Percentiles rank a stretch among this genome's conserved stretches.
These are phyloP conservation scores for Silvanus unidentatus DNA, from an alignment of 2,888 invertebrate genomes.

Conservation along the genomic window DNA sequence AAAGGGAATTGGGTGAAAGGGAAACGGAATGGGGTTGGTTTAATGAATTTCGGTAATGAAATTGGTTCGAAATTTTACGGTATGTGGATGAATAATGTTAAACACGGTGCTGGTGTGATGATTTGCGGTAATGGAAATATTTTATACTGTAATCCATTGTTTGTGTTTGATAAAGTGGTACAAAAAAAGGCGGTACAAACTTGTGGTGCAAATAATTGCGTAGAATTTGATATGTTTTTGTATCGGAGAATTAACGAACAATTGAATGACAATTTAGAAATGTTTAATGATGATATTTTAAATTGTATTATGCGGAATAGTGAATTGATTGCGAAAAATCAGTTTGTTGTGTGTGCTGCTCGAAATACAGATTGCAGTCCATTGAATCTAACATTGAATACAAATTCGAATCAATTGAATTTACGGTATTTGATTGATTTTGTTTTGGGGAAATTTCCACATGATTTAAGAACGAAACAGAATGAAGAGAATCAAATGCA, in stretches of 20 bases:
- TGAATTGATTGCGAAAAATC: no score
- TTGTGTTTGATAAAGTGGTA: slow-evolving; percentile 49
- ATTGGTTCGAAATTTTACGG: slow-evolving; percentile 54
- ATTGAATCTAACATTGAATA: no score
- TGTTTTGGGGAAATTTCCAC: no score
- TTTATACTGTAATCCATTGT: slow-evolving; percentile 49
- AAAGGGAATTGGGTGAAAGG: slow-evolving; percentile 55
- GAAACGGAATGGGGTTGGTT: slow-evolving; percentile 50
- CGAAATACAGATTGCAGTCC: no score
- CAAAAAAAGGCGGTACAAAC: slow-evolving; percentile 20
- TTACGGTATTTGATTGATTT: no score
- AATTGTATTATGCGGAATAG: no score
- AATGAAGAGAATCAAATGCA: slow-evolving; percentile 48
- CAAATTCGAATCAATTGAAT: slow-evolving; percentile 12
- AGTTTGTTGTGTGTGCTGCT: no score
- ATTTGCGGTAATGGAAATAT: slow-evolving; percentile 54
- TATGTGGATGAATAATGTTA: slow-evolving; percentile 51
- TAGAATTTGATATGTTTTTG: slow-evolving; percentile 1
- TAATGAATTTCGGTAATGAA: slow-evolving; percentile 48
- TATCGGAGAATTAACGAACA: slow-evolving; percentile 10
- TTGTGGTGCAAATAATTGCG: no score
- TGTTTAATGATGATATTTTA: slow-evolving; percentile 13
- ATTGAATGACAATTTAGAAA: background rate
- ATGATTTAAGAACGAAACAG: no score
- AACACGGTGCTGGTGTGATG: slow-evolving; percentile 53